A percentile compares a stretch with the other conserved stretches of the same genome.
Conservation (phyloP, 2,797 vertebrate species). For the Characodon lateralis region DNA sequence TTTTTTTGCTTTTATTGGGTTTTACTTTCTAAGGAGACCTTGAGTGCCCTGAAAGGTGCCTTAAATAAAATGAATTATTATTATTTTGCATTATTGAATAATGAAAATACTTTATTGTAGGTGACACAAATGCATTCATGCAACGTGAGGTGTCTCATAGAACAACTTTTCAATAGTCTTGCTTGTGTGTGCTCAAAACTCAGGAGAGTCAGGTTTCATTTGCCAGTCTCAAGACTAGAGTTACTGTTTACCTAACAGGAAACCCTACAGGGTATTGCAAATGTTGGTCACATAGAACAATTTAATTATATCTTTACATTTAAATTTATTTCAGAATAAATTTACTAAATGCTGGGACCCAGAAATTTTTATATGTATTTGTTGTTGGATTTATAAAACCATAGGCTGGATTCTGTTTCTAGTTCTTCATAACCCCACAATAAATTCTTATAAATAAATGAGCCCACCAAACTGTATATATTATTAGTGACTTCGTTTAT, state of each 20-base stretch:
- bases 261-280: neutral
- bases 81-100: neutral
- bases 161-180: neutral
- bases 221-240: neutral
- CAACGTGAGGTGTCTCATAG: neutral
- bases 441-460: neutral
- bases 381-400: neutral
- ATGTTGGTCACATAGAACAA: neutral
- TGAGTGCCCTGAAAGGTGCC: no score
- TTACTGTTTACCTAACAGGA: neutral
- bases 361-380: neutral
- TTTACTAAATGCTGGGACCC: neutral
- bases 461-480: neutral
- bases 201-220: neutral
- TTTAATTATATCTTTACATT: neutral
- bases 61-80: no score
- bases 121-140: neutral
- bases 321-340: neutral
- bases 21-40: no score
- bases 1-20: no score
- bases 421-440: neutral
- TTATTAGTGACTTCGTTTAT: neutral
- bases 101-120: neutral
- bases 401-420: neutral
- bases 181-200: neutral